A percentile compares a stretch with the other conserved stretches of the same genome.
Evolutionary conservation across 2,888 invertebrate species (phyloP).

Genomic region (Andrena hattorfiana): DNA sequence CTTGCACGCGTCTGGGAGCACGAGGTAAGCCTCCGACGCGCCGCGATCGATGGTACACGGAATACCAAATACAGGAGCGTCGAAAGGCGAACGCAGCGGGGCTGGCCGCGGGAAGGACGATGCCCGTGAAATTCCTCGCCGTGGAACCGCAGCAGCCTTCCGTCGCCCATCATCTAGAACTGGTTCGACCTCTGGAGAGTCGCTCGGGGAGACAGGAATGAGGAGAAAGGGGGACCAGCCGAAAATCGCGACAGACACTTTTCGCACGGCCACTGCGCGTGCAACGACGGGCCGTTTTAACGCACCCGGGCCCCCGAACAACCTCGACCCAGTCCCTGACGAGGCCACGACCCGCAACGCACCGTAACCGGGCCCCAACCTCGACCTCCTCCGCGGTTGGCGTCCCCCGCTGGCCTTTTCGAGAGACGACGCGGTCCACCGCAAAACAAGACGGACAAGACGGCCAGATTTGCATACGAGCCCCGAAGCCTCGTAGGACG

Average conservation of each 20-base stretch:
- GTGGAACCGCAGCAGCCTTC: constrained; percentile 23
- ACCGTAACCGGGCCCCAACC: constrained; percentile 70
- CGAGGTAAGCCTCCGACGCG: constrained; percentile 6
- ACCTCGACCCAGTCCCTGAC: constrained; percentile 78
- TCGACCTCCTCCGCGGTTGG: constrained; percentile 66
- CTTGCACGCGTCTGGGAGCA: not conserved
- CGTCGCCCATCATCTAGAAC: constrained; percentile 54
- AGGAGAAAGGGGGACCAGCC: constrained; percentile 36
- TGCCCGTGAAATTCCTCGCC: constrained; percentile 39
- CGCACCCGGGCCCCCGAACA: constrained; percentile 53
- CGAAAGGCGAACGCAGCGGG: not conserved
- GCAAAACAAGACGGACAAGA: constrained; percentile 56
- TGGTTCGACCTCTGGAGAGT: constrained; percentile 72
- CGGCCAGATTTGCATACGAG: constrained; percentile 60
- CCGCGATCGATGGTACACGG: not conserved
- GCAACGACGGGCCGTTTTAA: constrained; percentile 37
- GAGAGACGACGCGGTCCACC: constrained; percentile 37
- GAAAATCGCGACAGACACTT: constrained; percentile 40
- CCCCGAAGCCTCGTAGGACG: constrained; percentile 55
- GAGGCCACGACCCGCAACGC: constrained; percentile 77
- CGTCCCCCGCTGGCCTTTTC: constrained; percentile 52
- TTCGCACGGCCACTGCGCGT: constrained; percentile 37
- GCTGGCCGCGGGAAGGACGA: constrained; percentile 16
- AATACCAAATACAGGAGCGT: constrained; percentile 22
- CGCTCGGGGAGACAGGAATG: constrained; percentile 32